Base-by-base conservation (phyloP, 2,888 invertebrate species). In the Baronia brevicornis region DNA sequence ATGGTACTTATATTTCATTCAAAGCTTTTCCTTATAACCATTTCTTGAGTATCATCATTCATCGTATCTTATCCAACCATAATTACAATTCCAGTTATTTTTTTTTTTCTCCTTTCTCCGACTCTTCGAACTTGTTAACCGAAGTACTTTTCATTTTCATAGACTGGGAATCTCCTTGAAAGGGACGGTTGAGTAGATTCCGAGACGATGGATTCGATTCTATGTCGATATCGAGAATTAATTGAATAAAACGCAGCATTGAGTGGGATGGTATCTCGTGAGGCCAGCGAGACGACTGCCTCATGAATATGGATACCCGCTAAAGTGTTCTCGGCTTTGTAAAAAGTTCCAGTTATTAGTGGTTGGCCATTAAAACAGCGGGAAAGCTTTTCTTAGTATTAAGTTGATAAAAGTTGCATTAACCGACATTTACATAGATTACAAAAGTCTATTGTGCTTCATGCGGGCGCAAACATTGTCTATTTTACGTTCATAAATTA, bases 171-270 rank as follows among this genome's bases (percentile, higher is more conserved):
- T 41, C 38, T 44, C 42, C 46, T 49, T 48, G 43, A 48, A 48
- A 43, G 38, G 41, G 39, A 46, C 41, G 35, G 38, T 32, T 40
- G 46, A 48, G 44, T 49, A 26, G 43, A 44, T 46, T 42, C 26
- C 33, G 41, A 35, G 42, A 46, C 47, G 44, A 51, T 39, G 33
- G 42, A 41, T 45, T 49, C 48, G 51, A 56, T 46, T 50, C 39
- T 37, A 38, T 39, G 38, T 42, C 55, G 60, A 66, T 78, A 75
- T 72, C 63, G 55, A 47, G 56, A 63, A 70, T 72, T 80, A 80
- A 82, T 80, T 78, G 74, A 77, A 80, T 77, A 70, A 75, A 78
- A 71, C 60, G 59, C 64, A 59, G 57, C 56, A 59, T 60, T 60
- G 58, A 58, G 55, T 56, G 58, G 55, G 53, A 47, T 53, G 43